These are phyloP conservation scores for Drosophila phalerata DNA, from an alignment of 2,888 invertebrate genomes.

Conservation along the genomic window DNA sequence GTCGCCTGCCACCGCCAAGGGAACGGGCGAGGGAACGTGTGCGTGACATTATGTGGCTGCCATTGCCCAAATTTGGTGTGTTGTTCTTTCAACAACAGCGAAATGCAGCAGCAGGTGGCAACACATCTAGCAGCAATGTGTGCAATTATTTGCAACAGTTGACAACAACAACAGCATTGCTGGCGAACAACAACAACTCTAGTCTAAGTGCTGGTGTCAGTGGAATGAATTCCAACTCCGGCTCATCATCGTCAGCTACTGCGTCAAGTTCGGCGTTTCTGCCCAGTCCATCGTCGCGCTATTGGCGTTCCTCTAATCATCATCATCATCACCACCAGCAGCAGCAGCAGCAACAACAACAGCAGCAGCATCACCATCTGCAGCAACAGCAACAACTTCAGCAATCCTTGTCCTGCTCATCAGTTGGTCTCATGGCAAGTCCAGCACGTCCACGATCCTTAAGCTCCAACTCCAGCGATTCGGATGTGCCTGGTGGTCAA, in stretches of 20 bases:
- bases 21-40: constrained; percentile 86
- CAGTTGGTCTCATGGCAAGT: constrained; percentile 86
- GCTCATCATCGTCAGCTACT: constrained; percentile 60
- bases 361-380: constrained; percentile 53
- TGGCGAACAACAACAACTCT: constrained; percentile 73
- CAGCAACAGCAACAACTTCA: constrained; percentile 57
- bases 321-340: constrained; percentile 66
- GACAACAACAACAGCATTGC: constrained; percentile 40
- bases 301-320: constrained; percentile 79
- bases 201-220: constrained; percentile 76
- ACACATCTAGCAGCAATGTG: constrained; percentile 20
- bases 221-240: constrained; percentile 63
- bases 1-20: constrained; percentile 89
- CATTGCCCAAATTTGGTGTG: constrained; percentile 95
- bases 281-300: constrained; percentile 71
- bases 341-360: constrained; percentile 64
- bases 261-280: constrained; percentile 63
- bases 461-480: constrained; percentile 91
- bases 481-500: constrained; percentile 87
- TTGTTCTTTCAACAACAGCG: constrained; percentile 87
- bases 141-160: constrained; percentile 57
- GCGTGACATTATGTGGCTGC: constrained; percentile 92
- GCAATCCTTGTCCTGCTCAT: constrained; percentile 61
- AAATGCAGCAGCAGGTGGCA: constrained; percentile 21
- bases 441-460: constrained; percentile 91